phyloP scores from a whole-genome alignment of 2,888 invertebrate species.

The Carterocephalus palaemon region DNA sequence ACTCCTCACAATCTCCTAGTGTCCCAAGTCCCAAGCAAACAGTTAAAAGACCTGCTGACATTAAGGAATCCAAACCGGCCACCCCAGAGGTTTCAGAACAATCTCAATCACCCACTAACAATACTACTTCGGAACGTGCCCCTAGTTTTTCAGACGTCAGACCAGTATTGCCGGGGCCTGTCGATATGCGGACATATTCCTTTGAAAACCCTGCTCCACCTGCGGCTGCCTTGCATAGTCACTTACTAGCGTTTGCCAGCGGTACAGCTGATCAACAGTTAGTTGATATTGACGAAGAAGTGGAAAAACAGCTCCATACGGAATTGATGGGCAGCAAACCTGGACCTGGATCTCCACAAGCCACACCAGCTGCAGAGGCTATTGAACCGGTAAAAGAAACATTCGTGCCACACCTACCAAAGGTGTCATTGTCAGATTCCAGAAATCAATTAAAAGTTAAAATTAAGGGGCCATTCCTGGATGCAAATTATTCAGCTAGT shows the following conservation, averaged over 20 bases:
- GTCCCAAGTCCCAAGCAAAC: conserved; percentile 71
- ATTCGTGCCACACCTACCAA: conserved; percentile 69
- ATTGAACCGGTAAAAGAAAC: conserved; percentile 47
- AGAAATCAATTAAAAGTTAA: conserved; percentile 93
- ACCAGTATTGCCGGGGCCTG: conserved; percentile 90
- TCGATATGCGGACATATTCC: conserved; percentile 92
- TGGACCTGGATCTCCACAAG: conserved; percentile 45
- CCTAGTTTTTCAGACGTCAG: conserved; percentile 78
- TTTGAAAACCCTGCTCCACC: conserved; percentile 80
- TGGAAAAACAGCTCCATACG: conserved; percentile 86
- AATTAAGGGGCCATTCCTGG: conserved; percentile 92
- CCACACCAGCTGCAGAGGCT: conserved; percentile 35
- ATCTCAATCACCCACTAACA: conserved; percentile 42
- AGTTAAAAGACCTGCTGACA: conserved; percentile 58
- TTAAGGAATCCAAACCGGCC: conserved; percentile 69
- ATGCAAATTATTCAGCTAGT: conserved; percentile 84
- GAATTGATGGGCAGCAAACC: conserved; percentile 81
- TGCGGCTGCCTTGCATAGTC: conserved; percentile 79
- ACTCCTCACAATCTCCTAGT: conserved; percentile 79
- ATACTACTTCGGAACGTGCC: conserved; percentile 39
- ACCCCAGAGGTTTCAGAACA: conserved; percentile 57
- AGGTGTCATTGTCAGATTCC: conserved; percentile 87
- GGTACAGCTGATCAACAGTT: conserved; percentile 84
- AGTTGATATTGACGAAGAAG: conserved; percentile 87
- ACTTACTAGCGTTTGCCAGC: conserved; percentile 83